These are phyloP conservation scores for Brachionichthys hirsutus DNA, from an alignment of 2,113 vertebrate genomes.

Conservation along the genomic window DNA sequence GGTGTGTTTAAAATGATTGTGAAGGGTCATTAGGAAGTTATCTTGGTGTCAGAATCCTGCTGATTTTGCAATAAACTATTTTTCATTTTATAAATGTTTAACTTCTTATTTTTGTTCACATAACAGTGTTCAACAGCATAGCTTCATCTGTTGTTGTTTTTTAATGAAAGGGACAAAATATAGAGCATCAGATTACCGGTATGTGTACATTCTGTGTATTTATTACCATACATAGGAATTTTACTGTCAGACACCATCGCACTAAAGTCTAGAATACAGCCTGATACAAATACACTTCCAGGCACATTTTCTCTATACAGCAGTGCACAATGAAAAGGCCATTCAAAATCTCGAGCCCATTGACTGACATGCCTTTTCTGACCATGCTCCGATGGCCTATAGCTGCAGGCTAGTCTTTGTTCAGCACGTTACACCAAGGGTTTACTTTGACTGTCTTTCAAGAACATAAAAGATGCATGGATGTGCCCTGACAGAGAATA, in stretches of 20 bases:
- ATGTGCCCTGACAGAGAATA: conserved; percentile 4
- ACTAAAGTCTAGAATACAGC: too few relatives aligned
- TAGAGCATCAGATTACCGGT: too few relatives aligned
- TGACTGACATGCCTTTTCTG: conserved; percentile 48
- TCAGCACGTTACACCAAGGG: conserved; percentile 10
- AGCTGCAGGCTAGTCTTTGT: conserved; percentile 59
- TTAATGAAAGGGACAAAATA: too few relatives aligned
- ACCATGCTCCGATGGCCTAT: conserved; percentile 52
- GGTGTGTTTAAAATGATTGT: background rate
- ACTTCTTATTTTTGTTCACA: background rate
- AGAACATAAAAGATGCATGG: conserved; percentile 15
- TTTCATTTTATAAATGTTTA: background rate
- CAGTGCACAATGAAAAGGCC: conserved; percentile 45
- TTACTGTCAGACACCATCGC: too few relatives aligned
- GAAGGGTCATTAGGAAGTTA: background rate
- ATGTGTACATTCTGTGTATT: too few relatives aligned
- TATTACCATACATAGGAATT: too few relatives aligned
- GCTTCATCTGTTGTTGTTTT: too few relatives aligned
- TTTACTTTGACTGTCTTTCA: conserved; percentile 31
- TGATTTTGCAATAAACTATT: background rate
- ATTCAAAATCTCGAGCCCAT: conserved; percentile 51
- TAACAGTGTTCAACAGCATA: too few relatives aligned
- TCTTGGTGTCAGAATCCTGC: background rate
- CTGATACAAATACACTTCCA: background rate
- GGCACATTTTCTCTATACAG: conserved; percentile 40